A percentile compares a stretch with the other conserved stretches of the same genome.
phyloP scores from a whole-genome alignment of 92 coral and sea anemone genomes.

The Montipora capitata region DNA sequence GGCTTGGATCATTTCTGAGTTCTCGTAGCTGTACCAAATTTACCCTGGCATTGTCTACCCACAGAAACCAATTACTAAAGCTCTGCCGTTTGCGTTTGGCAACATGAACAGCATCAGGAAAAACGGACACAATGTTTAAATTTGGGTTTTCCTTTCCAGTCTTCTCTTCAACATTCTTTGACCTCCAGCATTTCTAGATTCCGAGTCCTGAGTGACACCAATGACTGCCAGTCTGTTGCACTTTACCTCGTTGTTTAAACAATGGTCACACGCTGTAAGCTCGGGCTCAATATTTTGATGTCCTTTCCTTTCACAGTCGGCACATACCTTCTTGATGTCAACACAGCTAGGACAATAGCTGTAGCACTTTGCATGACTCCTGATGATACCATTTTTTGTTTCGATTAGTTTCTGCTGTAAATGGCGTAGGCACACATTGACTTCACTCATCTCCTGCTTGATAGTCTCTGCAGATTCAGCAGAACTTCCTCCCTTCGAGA shows the following conservation, averaged over 20 bases:
- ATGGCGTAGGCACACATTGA: slow-evolving; percentile 10
- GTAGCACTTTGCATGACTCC: slow-evolving; percentile 1
- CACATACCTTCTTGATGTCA: neutral
- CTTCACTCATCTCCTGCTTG: neutral
- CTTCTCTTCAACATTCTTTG: slow-evolving; percentile 31
- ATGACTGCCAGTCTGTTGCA: slow-evolving; percentile 32
- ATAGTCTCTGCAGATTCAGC: slow-evolving; percentile 4
- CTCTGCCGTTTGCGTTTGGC: slow-evolving; percentile 53
- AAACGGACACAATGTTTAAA: neutral
- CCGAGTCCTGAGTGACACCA: slow-evolving; percentile 38
- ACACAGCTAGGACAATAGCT: slow-evolving; percentile 15
- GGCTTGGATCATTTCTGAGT: slow-evolving; percentile 41
- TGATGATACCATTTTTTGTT: neutral
- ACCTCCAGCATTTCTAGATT: slow-evolving; percentile 36
- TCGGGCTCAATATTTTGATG: neutral
- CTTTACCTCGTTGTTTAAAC: neutral
- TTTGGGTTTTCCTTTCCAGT: neutral
- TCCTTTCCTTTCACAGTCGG: slow-evolving; percentile 8
- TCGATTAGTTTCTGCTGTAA: slow-evolving; percentile 3
- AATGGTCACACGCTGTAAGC: slow-evolving; percentile 21
- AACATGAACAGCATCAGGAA: slow-evolving; percentile 62
- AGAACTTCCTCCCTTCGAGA: neutral
- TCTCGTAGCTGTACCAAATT: slow-evolving; percentile 45
- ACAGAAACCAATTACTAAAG: slow-evolving; percentile 35
- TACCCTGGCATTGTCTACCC: slow-evolving; percentile 7